Conservation (phyloP, 2,888 invertebrate genomes). For the Eulithis prunata region DNA sequence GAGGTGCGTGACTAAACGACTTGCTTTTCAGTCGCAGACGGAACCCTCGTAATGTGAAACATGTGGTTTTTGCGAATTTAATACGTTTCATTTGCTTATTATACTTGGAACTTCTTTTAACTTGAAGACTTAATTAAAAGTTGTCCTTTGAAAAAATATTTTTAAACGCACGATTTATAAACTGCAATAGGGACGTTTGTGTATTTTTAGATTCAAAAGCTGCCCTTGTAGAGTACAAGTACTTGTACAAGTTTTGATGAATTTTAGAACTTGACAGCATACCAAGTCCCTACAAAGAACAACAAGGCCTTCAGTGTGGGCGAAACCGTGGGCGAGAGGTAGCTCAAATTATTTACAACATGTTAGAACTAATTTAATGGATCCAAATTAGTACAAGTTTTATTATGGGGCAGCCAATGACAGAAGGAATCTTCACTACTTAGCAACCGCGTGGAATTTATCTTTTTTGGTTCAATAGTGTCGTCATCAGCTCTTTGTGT, state of each 20-base stretch:
- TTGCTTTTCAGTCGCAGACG: conserved; percentile 12
- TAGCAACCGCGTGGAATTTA: too few relatives aligned
- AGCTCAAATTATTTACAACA: conserved; percentile 26
- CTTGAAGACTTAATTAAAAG: not conserved
- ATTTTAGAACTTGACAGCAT: conserved; percentile 2
- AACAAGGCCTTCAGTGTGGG: conserved; percentile 31
- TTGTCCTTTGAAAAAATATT: not conserved
- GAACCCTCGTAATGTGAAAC: conserved; percentile 17
- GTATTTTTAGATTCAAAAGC: not conserved
- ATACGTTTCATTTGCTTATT: conserved; percentile 1
- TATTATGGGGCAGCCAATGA: conserved; percentile 13
- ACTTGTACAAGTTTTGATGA: not conserved
- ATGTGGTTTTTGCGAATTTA: conserved; percentile 21
- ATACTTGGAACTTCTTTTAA: not conserved
- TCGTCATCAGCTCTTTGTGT: too few relatives aligned
- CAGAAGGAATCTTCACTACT: not conserved
- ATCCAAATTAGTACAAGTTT: conserved; percentile 8
- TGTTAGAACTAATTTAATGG: conserved; percentile 12
- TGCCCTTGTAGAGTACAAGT: not conserved
- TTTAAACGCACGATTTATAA: too few relatives aligned
- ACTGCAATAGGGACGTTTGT: too few relatives aligned
- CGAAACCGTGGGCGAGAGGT: conserved; percentile 32
- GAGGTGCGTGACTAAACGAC: conserved; percentile 31
- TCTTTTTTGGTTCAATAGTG: too few relatives aligned
- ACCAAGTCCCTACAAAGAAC: conserved; percentile 20